A percentile compares a stretch with the other conserved stretches of the same genome.
Evolutionary conservation across 2,113 vertebrate species (phyloP).

Genomic region (Rhodinocichla rosea): DNA sequence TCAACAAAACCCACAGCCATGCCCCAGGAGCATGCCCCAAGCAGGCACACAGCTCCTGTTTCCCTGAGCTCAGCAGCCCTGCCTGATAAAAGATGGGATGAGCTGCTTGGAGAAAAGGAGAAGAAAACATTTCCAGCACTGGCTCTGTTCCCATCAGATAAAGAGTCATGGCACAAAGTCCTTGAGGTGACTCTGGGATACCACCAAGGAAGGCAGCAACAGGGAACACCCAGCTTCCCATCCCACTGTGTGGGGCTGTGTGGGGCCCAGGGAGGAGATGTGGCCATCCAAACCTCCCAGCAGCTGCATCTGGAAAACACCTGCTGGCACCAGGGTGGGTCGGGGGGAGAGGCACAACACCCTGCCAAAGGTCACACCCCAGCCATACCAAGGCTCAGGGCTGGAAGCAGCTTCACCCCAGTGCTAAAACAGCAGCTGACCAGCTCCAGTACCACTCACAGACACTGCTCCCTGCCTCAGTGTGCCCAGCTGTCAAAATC

Average conservation of each 20-base stretch:
- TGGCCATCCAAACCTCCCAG: neutral
- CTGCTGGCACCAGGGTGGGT: neutral
- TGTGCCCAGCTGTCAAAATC: neutral
- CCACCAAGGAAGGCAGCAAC: neutral
- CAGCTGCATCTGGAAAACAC: neutral
- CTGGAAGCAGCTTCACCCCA: neutral
- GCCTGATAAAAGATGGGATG: neutral
- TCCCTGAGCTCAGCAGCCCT: slow-evolving; percentile 30
- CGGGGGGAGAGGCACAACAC: neutral
- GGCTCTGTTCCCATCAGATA: slow-evolving; percentile 41
- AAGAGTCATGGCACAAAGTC: neutral
- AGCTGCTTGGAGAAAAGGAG: neutral
- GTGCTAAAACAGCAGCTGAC: neutral
- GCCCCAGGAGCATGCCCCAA: neutral
- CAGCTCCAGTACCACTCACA: neutral
- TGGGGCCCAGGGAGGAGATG: neutral
- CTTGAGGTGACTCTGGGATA: neutral
- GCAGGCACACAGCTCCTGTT: neutral
- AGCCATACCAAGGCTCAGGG: neutral
- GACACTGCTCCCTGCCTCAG: neutral
- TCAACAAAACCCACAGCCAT: neutral
- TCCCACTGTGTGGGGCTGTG: accelerated
- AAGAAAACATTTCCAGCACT: neutral
- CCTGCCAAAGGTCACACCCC: accelerated
- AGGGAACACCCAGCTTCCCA: neutral